Conservation (phyloP, 2,113 vertebrate species). For the Leucopsar rothschildi region DNA sequence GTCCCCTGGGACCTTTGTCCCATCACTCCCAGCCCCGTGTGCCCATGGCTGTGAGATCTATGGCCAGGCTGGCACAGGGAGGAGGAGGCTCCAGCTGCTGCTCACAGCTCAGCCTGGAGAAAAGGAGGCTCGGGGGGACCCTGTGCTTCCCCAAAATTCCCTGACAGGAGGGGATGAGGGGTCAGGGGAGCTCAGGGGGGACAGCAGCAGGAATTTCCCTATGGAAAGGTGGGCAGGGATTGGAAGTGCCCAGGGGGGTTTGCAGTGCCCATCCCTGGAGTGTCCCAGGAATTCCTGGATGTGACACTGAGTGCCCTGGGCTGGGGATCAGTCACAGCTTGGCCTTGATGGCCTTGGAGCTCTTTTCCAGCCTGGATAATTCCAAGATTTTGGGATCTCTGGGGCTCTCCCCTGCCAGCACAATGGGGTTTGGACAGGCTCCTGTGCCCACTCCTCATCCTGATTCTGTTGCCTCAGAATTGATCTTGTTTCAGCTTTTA, state of each 20-base stretch:
- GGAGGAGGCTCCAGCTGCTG: too few species aligned
- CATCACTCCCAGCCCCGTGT: rapidly evolving
- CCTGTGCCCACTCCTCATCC: rapidly evolving
- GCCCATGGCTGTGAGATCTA: rapidly evolving
- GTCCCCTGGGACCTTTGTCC: rapidly evolving
- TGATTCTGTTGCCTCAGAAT: not conserved
- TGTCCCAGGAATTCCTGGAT: rapidly evolving
- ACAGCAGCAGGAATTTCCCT: rapidly evolving
- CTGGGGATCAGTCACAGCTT: rapidly evolving
- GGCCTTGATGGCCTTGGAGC: rapidly evolving
- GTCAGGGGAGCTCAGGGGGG: rapidly evolving
- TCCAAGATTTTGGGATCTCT: not conserved
- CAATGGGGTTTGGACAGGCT: not conserved
- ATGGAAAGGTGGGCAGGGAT: rapidly evolving
- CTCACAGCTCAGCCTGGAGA: not conserved
- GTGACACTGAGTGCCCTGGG: not conserved
- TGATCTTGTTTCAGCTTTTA: rapidly evolving
- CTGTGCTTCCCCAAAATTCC: rapidly evolving
- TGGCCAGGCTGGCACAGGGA: not conserved
- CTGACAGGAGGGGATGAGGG: not conserved
- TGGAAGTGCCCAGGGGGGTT: not conserved
- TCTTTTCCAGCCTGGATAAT: not conserved
- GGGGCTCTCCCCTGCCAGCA: not conserved
- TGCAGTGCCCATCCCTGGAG: not conserved
- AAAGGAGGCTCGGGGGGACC: not conserved